A percentile compares a stretch with the other conserved stretches of the same genome.
These are phyloP conservation scores for Sylvietta virens DNA, from an alignment of 2,113 vertebrate genomes.

Conservation along the genomic window DNA sequence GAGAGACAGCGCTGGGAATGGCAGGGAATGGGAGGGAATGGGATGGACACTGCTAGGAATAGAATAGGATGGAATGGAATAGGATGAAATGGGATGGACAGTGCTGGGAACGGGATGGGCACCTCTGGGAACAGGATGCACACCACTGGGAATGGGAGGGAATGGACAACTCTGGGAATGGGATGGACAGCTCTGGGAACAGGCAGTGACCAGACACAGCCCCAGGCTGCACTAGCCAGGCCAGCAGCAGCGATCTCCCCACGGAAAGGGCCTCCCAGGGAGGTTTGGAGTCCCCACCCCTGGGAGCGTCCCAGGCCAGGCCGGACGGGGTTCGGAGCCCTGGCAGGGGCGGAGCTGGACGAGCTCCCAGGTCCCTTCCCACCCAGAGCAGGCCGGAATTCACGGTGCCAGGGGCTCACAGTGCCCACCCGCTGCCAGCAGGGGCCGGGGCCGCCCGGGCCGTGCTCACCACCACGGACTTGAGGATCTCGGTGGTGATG, in stretches of 20 bases:
- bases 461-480: constrained; percentile 80
- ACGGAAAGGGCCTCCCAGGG: fast-evolving
- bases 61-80: too few species aligned
- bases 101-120: background rate
- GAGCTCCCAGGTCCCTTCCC: fast-evolving
- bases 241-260: too few species aligned
- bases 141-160: too few species aligned
- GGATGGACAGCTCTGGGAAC: background rate
- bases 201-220: fast-evolving
- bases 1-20: too few species aligned
- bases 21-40: too few species aligned
- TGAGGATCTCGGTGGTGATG: constrained; percentile 86
- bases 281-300: fast-evolving
- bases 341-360: fast-evolving
- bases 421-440: too few species aligned
- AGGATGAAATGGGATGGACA: fast-evolving
- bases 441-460: too few species aligned
- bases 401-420: too few species aligned
- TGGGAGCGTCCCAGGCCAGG: fast-evolving
- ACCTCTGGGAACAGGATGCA: background rate
- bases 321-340: fast-evolving
- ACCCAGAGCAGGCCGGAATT: fast-evolving
- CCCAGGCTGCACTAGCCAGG: fast-evolving
- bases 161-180: background rate
- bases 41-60: background rate